Conservation (phyloP, 2,888 invertebrate genomes). For the Himalopsyche japonica region DNA sequence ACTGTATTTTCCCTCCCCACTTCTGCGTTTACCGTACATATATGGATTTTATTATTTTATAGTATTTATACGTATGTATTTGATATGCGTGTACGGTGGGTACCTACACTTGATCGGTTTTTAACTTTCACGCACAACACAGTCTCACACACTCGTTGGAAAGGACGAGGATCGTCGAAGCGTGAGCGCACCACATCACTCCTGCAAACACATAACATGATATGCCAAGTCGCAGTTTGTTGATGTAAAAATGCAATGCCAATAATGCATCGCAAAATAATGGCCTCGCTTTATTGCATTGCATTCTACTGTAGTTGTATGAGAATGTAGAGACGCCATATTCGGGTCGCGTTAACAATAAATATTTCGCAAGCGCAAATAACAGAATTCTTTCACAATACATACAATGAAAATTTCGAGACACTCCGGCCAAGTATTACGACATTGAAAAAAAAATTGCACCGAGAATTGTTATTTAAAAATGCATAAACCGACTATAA, state of each 20-base stretch:
- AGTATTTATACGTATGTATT: not conserved
- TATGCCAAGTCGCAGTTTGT: not conserved
- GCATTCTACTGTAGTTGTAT: not conserved
- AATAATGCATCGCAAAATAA: not conserved
- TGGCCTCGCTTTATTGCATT: not conserved
- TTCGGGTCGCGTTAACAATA: not conserved
- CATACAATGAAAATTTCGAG: not conserved
- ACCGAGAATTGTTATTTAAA: too few relatives aligned
- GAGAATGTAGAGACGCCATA: not conserved
- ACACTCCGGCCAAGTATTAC: not conserved
- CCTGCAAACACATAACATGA: not conserved
- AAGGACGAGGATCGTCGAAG: not conserved
- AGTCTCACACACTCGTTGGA: not conserved
- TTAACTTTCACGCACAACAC: not conserved
- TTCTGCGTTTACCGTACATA: not conserved
- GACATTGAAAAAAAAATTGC: too few relatives aligned
- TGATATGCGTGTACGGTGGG: not conserved
- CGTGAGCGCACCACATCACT: not conserved
- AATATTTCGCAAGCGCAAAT: not conserved
- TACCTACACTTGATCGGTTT: not conserved
- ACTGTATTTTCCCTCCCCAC: not conserved
- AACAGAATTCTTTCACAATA: not conserved
- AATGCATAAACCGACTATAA: too few relatives aligned
- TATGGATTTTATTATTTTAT: not conserved
- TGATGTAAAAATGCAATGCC: not conserved